Base-by-base conservation (phyloP, 2,797 vertebrate genomes). In the Hybognathus amarus region DNA sequence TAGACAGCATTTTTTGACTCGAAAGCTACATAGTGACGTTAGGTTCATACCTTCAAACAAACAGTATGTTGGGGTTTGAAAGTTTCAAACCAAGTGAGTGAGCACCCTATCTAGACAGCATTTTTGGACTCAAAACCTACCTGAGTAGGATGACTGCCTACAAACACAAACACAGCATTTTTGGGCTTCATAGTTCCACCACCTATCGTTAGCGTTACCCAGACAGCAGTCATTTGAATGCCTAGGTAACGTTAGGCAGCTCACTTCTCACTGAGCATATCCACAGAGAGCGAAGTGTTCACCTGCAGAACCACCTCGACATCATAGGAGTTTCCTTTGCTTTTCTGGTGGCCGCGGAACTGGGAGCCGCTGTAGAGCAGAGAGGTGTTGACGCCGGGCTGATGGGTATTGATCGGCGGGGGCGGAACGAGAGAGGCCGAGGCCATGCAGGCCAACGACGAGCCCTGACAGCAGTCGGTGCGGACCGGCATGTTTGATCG, bases 231-330 rank as follows among this genome's bases (percentile, higher is more conserved):
- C 40, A 20, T 81, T 47, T 81, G 79, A 8, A 69, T 42, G n/a
- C 10, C 70, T 66, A 50, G 33, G 33, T 52, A 3, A 30, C 30
- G 30, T 30, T 30, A 66, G 42, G 30, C 27, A 66, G 30, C 68
- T 68, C 42, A 17, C 45, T 79, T 7, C 30, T 33, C 9, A 50
- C 40, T 69, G 38, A 68, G 36, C 38, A 30, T 3, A 27, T 24
- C 50, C 22, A 59, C 33, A 52, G n/a, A 20, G 4, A 66, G 13
- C 2, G 8, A 52, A 50, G 8, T 38, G 82, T 94, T 92, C 91
- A 98, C 98, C 97, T 99, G 97, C 89, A 99, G 91, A 82, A 98
- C 97, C 85, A 99, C 97, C 91, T 98, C 97, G 52, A 99, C 98
- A 91, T 97, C 97, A 91, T 99, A 99, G 0, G 97, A 96, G 93